Base-by-base conservation (phyloP, 2,113 vertebrate genomes). In the Anolis carolinensis region DNA sequence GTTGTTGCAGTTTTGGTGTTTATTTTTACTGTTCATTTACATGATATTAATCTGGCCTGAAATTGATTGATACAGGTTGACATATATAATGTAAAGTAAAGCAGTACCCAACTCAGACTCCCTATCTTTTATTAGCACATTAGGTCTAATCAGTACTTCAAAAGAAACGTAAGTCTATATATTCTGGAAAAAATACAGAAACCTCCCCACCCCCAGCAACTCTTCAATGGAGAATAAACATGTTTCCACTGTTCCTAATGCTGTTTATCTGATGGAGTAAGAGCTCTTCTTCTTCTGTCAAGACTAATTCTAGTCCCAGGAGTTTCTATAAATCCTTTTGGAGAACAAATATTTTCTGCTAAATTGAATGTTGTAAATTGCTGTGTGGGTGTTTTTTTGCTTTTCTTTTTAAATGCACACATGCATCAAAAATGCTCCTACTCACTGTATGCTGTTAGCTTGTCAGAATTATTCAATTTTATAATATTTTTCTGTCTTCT, bases 331-430 rank as follows among this genome's bases (percentile, higher is more conserved):
- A 48, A 79, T 85, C 32, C 25, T 59, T n/a, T 14, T 44, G 65
- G 67, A 71, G 25, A 79, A 70, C 68, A 72, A 71, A 85, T 71
- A 72, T 80, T 79, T 86, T 63, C 34, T 86, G 65, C 36, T 72
- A 86, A 80, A 80, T 23, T 72, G 68, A 86, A 86, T 72, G 84
- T 63, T 72, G 36, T 72, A 39, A 80, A 80, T 86, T 80, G 68
- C 6, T 63, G 68, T 86, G 50, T 62, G 14, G 27, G 52, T 62
- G 70, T 20, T 32, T 11, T 76, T 36, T 18, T 72, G 1, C 32
- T 82, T 14, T 34, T 63, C 48, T 78, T 85, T 85, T 44, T 55
- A 36, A 36, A 71, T 70, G 30, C 39, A 36, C 44, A 86, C 32
- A 79, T 27, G 44, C 27, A 59, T 77, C 74, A 77, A 44, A 78